Evolutionary conservation across 2,888 invertebrate species (phyloP).

Genomic region (Cerceris rybyensis): DNA sequence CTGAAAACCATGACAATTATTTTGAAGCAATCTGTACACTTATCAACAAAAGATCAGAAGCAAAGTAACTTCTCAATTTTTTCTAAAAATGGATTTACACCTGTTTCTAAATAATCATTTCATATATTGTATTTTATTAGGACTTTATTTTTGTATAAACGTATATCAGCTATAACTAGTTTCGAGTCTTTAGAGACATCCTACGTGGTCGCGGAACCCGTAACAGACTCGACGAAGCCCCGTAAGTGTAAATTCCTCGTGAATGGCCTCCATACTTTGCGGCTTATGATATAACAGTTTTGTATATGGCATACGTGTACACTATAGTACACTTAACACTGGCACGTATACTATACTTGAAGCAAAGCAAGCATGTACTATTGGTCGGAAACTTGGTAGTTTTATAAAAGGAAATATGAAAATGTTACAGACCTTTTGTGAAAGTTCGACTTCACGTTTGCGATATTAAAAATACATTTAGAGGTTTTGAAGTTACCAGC

Average conservation of each 20-base stretch:
- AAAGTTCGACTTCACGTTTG: too few species aligned
- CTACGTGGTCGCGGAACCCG: conserved; percentile 41
- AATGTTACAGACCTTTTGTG: neutral
- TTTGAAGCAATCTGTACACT: too few species aligned
- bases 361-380: conserved; percentile 3
- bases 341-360: conserved; percentile 8
- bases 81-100: too few species aligned
- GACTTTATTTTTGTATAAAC: neutral
- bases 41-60: too few species aligned
- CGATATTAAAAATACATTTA: too few species aligned
- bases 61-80: too few species aligned
- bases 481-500: too few species aligned
- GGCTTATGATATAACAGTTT: conserved; percentile 75
- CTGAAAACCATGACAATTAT: too few species aligned
- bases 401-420: neutral
- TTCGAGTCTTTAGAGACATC: conserved; percentile 23
- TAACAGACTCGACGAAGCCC: conserved; percentile 56
- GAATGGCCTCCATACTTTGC: conserved; percentile 72
- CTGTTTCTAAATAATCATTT: too few species aligned
- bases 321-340: conserved; percentile 33
- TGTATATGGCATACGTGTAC: conserved; percentile 45
- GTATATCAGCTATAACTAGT: neutral
- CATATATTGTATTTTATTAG: too few species aligned
- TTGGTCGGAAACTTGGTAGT: conserved; percentile 6
- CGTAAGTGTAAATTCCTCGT: conserved; percentile 66